phyloP scores from a whole-genome alignment of 2,113 vertebrate genomes.

The Oncorhynchus kisutch region DNA sequence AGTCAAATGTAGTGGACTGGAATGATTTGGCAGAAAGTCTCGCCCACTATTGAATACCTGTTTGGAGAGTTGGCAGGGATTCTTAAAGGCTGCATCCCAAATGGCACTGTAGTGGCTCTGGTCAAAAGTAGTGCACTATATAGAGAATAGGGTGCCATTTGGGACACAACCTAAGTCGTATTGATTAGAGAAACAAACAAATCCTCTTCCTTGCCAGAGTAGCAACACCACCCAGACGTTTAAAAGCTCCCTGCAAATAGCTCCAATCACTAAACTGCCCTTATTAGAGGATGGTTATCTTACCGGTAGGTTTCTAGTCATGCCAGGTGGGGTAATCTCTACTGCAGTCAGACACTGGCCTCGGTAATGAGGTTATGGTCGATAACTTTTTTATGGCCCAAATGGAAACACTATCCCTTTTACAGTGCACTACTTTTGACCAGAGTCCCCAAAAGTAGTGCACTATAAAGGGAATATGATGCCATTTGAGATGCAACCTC shows the following conservation, averaged over 20 bases:
- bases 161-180: constrained; percentile 15
- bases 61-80: constrained; percentile 6
- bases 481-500: too few species aligned
- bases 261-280: not conserved
- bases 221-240: not conserved
- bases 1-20: not conserved
- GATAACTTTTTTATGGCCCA: too few species aligned
- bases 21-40: constrained; percentile 3
- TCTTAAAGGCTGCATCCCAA: not conserved
- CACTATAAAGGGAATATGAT: too few species aligned
- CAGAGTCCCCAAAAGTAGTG: too few species aligned
- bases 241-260: too few species aligned
- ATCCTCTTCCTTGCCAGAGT: not conserved
- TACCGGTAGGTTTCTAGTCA: not conserved
- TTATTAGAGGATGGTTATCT: not conserved
- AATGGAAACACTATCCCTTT: too few species aligned
- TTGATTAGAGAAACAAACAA: constrained; percentile 35
- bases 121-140: too few species aligned
- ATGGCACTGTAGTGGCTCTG: too few species aligned
- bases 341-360: not conserved
- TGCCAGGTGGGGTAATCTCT: not conserved
- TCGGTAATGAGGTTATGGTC: not conserved
- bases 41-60: constrained; percentile 24
- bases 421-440: too few species aligned
- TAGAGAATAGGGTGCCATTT: too few species aligned